Conservation (phyloP, 2,888 invertebrate genomes). For the Drosophila buzzatii region DNA sequence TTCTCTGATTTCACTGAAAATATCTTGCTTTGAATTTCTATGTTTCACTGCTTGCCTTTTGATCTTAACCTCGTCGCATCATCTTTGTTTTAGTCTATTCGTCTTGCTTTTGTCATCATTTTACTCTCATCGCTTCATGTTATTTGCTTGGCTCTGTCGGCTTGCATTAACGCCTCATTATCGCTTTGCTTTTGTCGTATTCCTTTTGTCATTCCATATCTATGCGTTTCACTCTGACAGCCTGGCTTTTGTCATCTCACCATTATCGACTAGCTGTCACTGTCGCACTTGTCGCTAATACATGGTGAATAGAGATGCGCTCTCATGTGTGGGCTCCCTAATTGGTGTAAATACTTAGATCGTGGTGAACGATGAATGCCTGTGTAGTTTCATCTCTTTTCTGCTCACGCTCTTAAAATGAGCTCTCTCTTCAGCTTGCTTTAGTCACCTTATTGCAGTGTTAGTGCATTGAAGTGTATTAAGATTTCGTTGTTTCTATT, state of each 20-base stretch:
- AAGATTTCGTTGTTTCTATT: slow-evolving; percentile 7
- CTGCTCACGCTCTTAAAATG: not conserved
- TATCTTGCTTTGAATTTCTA: not conserved
- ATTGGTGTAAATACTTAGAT: not conserved
- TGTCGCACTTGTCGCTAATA: not conserved
- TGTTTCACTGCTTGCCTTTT: not conserved
- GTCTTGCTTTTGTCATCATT: not conserved
- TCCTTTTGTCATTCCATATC: not conserved
- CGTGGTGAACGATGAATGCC: not conserved
- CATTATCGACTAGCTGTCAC: not conserved
- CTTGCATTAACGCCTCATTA: slow-evolving; percentile 16
- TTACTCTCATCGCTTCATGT: not conserved
- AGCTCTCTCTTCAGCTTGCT: not conserved
- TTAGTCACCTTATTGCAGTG: slow-evolving; percentile 8
- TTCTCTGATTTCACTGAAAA: not conserved
- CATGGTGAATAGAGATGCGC: not conserved
- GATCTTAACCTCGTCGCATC: not conserved
- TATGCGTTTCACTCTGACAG: not conserved
- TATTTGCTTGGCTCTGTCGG: slow-evolving; percentile 6
- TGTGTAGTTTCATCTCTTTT: not conserved
- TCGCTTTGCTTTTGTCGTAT: not conserved
- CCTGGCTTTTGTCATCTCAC: not conserved
- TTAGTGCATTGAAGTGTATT: slow-evolving; percentile 28
- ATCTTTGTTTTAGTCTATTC: not conserved
- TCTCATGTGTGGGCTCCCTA: not conserved